Percentiles rank a stretch among this genome's conserved stretches.
These are phyloP conservation scores for Callitettix versicolor DNA, from an alignment of 1,140 invertebrate species.

Conservation along the genomic window DNA sequence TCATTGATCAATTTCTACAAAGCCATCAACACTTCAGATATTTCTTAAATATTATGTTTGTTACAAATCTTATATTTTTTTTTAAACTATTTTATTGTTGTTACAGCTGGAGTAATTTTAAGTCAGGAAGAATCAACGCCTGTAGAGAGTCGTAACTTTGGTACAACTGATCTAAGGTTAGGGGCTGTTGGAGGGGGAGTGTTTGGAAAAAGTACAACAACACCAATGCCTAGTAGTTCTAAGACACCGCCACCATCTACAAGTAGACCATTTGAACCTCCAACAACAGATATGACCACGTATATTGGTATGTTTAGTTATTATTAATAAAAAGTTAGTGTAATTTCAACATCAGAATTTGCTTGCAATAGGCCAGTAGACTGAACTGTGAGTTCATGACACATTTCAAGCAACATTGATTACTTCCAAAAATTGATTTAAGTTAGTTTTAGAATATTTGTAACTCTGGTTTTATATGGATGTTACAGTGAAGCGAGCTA, in stretches of 20 bases:
- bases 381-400: no score
- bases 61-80: no score
- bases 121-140: conserved; percentile 38
- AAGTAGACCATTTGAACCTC: conserved; percentile 37
- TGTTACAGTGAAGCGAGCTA: conserved; percentile 49
- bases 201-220: conserved; percentile 16
- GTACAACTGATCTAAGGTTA: conserved; percentile 11
- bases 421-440: no score
- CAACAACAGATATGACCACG: conserved; percentile 37
- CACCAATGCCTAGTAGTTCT: conserved; percentile 17
- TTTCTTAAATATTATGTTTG: no score
- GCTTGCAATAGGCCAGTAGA: no score
- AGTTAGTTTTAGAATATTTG: no score
- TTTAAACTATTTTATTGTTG: no score
- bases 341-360: no score
- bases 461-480: no score
- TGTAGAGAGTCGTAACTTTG: conserved; percentile 28
- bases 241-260: conserved; percentile 26
- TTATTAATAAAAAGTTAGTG: conserved; percentile 7
- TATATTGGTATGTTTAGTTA: conserved; percentile 22
- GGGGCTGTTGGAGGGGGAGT: conserved; percentile 13
- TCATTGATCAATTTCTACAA: no score
- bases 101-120: conserved; percentile 42
- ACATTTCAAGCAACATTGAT: no score
- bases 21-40: no score